Evolutionary conservation across 1,140 invertebrate genomes (phyloP).

Genomic region (Aporrectodea caliginosa): DNA sequence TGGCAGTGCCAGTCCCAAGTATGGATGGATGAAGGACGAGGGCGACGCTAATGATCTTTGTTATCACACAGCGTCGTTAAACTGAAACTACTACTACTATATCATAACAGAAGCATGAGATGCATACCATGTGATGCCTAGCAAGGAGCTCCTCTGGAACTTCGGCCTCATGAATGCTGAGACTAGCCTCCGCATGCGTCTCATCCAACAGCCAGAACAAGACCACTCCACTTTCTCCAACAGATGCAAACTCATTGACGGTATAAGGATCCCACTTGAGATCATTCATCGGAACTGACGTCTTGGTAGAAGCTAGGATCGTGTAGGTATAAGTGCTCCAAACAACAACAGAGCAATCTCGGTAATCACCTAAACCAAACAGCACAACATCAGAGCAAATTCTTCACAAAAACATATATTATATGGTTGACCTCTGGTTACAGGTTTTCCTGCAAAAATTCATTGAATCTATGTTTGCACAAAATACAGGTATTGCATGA

Average conservation of each 20-base stretch:
- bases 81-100: too few relatives aligned
- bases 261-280: slow-evolving; percentile 52
- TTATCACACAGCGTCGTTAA: too few relatives aligned
- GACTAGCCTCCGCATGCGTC: slow-evolving; percentile 37
- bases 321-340: slow-evolving; percentile 48
- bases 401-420: too few relatives aligned
- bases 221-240: slow-evolving; percentile 45
- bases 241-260: slow-evolving; percentile 51
- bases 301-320: slow-evolving; percentile 41
- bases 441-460: too few relatives aligned
- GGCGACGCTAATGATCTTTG: too few relatives aligned
- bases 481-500: too few relatives aligned
- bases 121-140: neutral
- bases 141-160: slow-evolving; percentile 45
- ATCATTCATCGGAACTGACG: slow-evolving; percentile 42
- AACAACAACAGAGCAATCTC: slow-evolving; percentile 45
- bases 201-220: slow-evolving; percentile 55
- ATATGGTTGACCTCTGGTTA: too few relatives aligned
- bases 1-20: too few relatives aligned
- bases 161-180: slow-evolving; percentile 52
- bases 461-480: too few relatives aligned
- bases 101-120: too few relatives aligned
- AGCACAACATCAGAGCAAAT: too few relatives aligned
- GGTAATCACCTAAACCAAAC: slow-evolving; percentile 52
- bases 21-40: too few relatives aligned